A percentile compares a stretch with the other conserved stretches of the same genome.
phyloP scores from a whole-genome alignment of 1,140 invertebrate species.

The Euura saliciscinereae region DNA sequence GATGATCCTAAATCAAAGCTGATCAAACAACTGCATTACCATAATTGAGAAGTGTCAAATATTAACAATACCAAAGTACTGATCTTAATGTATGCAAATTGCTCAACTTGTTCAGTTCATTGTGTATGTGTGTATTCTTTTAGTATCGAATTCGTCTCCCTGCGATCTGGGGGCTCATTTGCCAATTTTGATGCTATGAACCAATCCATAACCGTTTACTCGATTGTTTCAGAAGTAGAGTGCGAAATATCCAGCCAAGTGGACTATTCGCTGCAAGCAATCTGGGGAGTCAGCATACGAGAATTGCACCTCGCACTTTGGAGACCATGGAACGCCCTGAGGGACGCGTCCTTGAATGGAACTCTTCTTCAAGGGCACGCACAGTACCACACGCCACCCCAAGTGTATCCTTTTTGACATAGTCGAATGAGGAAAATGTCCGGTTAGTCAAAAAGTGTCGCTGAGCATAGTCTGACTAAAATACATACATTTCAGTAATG shows the following conservation, averaged over 20 bases:
- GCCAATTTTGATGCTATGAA: no score
- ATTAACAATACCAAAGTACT: no score
- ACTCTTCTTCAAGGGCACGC: slow-evolving; percentile 65
- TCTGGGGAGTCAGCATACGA: slow-evolving; percentile 78
- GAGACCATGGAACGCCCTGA: slow-evolving; percentile 71
- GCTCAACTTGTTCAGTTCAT: not conserved
- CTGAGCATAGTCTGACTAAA: no score
- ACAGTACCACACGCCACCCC: slow-evolving; percentile 56
- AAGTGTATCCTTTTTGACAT: slow-evolving; percentile 53
- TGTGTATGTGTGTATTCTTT: not conserved
- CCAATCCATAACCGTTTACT: not conserved
- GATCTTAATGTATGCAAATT: no score
- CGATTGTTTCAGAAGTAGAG: slow-evolving; percentile 67
- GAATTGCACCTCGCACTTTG: slow-evolving; percentile 76
- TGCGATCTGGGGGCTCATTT: not conserved
- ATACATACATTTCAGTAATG: no score
- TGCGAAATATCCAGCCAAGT: slow-evolving; percentile 77
- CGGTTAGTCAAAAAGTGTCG: no score
- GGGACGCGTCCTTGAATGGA: slow-evolving; percentile 64
- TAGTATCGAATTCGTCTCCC: not conserved
- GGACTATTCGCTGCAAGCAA: slow-evolving; percentile 72
- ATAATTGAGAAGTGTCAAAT: no score
- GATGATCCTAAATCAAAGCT: no score
- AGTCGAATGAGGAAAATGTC: no score
- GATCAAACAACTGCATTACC: no score